Evolutionary conservation across 2,113 vertebrate species (phyloP).

Genomic region (Dermatemys mawii): DNA sequence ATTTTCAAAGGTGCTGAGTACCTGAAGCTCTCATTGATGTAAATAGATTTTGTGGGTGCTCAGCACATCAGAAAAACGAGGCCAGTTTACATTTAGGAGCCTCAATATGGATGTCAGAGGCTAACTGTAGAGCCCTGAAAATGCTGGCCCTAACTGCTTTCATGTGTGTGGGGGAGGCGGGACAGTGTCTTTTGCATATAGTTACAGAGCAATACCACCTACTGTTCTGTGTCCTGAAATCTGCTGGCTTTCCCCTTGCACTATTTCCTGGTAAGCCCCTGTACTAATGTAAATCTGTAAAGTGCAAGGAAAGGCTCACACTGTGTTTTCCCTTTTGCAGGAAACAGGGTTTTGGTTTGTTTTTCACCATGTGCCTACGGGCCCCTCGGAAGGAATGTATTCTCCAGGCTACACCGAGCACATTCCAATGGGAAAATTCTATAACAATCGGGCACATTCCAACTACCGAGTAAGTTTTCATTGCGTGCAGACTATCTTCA

Average conservation of each 20-base stretch:
- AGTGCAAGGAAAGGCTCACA: background rate
- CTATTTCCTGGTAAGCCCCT: background rate
- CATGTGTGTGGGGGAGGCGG: accelerated
- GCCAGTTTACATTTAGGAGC: background rate
- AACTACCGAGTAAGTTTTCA: constrained; percentile 91
- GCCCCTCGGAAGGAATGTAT: constrained; percentile 92
- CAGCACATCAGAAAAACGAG: background rate
- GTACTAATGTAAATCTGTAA: background rate
- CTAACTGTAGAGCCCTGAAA: background rate
- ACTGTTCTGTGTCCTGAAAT: background rate
- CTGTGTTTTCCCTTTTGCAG: constrained; percentile 70
- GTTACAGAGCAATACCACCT: accelerated
- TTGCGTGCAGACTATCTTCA: background rate
- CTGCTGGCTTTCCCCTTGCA: accelerated
- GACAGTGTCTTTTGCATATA: background rate
- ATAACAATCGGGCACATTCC: constrained; percentile 95
- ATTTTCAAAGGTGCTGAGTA: accelerated
- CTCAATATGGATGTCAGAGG: background rate
- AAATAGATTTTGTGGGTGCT: background rate
- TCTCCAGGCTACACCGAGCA: constrained; percentile 91
- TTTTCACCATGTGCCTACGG: constrained; percentile 94
- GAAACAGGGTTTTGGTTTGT: constrained; percentile 98
- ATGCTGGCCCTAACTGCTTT: background rate
- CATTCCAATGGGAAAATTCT: constrained; percentile 91
- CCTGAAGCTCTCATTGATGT: background rate